A percentile compares a stretch with the other conserved stretches of the same genome.
Conservation (phyloP, 1,140 invertebrate species). For the Patella vulgata region DNA sequence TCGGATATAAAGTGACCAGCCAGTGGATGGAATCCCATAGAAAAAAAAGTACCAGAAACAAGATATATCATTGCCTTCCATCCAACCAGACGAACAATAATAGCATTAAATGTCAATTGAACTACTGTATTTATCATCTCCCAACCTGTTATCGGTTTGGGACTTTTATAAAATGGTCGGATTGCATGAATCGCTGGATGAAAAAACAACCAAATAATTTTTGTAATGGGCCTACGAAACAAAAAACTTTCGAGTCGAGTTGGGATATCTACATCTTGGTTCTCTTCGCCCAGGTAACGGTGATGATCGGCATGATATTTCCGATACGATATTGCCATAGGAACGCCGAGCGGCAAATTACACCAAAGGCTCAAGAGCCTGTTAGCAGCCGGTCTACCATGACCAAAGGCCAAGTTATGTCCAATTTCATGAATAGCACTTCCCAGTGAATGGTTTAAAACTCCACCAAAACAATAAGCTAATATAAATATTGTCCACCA, state of each 20-base stretch:
- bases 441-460: slow-evolving; percentile 64
- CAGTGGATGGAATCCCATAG: slow-evolving; percentile 96
- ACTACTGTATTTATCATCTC: slow-evolving; percentile 87
- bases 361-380: slow-evolving; percentile 61
- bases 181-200: slow-evolving; percentile 60
- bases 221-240: slow-evolving; percentile 60
- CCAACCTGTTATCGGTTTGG: slow-evolving; percentile 82
- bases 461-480: slow-evolving; percentile 59
- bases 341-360: slow-evolving; percentile 63
- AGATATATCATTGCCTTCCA: slow-evolving; percentile 83
- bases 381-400: slow-evolving; percentile 54
- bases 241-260: slow-evolving; percentile 58
- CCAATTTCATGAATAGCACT: slow-evolving; percentile 66
- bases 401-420: slow-evolving; percentile 66
- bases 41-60: slow-evolving; percentile 85
- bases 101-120: slow-evolving; percentile 84
- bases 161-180: slow-evolving; percentile 68
- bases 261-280: slow-evolving; percentile 63
- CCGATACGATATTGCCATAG: slow-evolving; percentile 65
- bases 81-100: slow-evolving; percentile 85
- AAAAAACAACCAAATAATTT: slow-evolving; percentile 59
- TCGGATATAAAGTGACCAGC: slow-evolving; percentile 99
- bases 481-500: slow-evolving; percentile 54
- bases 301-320: slow-evolving; percentile 67
- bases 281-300: slow-evolving; percentile 59